These are phyloP conservation scores for Indicator indicator DNA, from an alignment of 2,113 vertebrate genomes.

Conservation along the genomic window DNA sequence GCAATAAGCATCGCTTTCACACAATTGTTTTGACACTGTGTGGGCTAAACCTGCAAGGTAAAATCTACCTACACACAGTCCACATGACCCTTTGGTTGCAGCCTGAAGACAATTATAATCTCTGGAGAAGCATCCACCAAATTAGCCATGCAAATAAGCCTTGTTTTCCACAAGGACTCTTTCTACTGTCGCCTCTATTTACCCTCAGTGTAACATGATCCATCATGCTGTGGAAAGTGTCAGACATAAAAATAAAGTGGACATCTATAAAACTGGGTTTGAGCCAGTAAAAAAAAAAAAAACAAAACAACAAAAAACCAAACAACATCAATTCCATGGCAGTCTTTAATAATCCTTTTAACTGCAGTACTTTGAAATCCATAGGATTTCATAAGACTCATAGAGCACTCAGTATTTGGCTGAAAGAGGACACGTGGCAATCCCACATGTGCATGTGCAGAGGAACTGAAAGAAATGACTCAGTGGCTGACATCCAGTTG, in stretches of 20 bases:
- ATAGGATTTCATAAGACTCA: not conserved
- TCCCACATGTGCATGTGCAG: not conserved
- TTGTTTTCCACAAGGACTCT: not conserved
- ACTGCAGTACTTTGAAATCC: not conserved
- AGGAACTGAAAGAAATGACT: not conserved
- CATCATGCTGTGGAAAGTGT: not conserved
- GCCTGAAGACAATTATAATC: not conserved
- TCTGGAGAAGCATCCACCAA: not conserved
- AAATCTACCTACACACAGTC: not conserved
- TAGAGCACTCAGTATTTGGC: not conserved
- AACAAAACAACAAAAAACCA: not conserved
- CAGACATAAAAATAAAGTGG: slow-evolving; percentile 50
- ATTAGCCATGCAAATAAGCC: not conserved
- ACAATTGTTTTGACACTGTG: not conserved
- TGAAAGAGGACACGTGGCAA: not conserved
- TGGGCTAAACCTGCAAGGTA: not conserved
- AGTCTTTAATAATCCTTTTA: slow-evolving; percentile 51
- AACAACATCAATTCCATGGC: not conserved
- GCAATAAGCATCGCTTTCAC: not conserved
- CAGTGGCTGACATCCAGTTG: not conserved
- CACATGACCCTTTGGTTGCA: not conserved
- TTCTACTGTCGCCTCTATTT: not conserved
- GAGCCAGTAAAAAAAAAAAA: slow-evolving; percentile 19
- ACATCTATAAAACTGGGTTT: slow-evolving; percentile 56
- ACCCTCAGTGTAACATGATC: slow-evolving; percentile 11